Conservation (phyloP, 2,888 invertebrate genomes). For the Cremastinae sp. region DNA sequence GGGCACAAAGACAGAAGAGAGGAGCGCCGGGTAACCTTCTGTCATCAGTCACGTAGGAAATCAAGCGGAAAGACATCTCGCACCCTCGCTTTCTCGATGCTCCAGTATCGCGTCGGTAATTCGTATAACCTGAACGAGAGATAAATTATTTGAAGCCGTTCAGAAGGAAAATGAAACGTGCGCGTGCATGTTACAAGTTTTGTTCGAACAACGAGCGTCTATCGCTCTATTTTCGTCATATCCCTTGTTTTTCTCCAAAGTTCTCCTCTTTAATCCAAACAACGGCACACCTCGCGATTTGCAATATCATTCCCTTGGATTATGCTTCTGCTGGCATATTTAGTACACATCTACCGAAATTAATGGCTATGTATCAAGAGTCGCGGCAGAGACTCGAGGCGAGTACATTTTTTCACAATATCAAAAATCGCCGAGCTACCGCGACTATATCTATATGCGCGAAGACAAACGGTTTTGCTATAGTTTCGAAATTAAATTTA, state of each 20-base stretch:
- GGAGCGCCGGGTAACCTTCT: background rate
- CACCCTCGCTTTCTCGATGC: background rate
- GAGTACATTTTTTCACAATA: too few relatives aligned
- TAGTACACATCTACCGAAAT: background rate
- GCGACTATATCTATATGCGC: too few relatives aligned
- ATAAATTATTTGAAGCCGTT: conserved; percentile 20
- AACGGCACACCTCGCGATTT: conserved; percentile 27
- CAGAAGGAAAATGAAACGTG: background rate
- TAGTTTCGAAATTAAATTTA: too few relatives aligned
- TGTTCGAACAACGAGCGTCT: background rate
- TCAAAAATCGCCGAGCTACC: too few relatives aligned
- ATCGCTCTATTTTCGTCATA: background rate
- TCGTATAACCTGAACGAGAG: background rate
- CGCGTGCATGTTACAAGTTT: background rate
- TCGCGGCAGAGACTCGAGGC: too few relatives aligned
- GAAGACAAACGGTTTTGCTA: too few relatives aligned
- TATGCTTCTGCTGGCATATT: conserved; percentile 12
- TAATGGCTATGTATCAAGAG: conserved; percentile 2
- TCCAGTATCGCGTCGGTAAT: background rate
- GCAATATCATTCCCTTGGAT: conserved; percentile 35
- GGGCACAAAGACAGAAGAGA: background rate
- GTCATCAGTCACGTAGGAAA: conserved; percentile 26
- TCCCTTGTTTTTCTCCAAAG: background rate
- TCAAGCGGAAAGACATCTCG: conserved; percentile 5
- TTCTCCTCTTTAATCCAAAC: conserved; percentile 38